Base-by-base conservation (phyloP, 2,797 vertebrate species). In the Myiothlypis chrysogaster region DNA sequence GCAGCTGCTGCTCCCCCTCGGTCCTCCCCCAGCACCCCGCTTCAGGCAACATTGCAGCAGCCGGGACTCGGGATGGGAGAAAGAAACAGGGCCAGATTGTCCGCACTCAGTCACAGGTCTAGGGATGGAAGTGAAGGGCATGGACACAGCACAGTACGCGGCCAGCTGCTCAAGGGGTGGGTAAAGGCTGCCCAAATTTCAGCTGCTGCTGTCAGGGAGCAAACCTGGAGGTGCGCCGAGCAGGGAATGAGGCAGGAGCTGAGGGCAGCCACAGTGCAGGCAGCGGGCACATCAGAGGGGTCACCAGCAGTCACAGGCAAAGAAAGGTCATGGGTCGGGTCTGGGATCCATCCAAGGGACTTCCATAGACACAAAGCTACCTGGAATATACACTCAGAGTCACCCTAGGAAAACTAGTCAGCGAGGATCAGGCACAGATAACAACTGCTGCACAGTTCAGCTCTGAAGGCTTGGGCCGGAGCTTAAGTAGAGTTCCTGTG, bases 1-100 rank as follows among this genome's bases (percentile, higher is more conserved):
- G 10, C 5, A 1, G 17, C 24, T 71, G 27, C 4, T n/a, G 50
- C 12, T 35, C 4, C 16, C 14, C 6, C 34, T 23, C 43, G 0
- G 5, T 8, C 21, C 23, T 63, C 2, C 9, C 16, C 19, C 10
- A 3, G 27, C 24, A 14, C 28, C 19, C 39, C 14, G 6, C 61
- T 23, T 50, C 66, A 21, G 66, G 34, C 15, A 9, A 1, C 18
- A 0, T 2, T 53, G 49, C 49, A 47, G 55, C 30, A 28, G 5
- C 6, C 2, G 21, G 24, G 59, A 16, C 1, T 30, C 2, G 34
- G 53, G 7, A 3, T 24, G 78, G 47, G 49, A 55, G 27, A 23
- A 35, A 6, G 23, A 43, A 61, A n/a, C 10, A 11, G 34, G 27
- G 41, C 47, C 8, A 9, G 15, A 4, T 17, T 17, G 32, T 12